A percentile compares a stretch with the other conserved stretches of the same genome.
Evolutionary conservation across 2,113 vertebrate species (phyloP).

Genomic region (Oreamnos americanus): DNA sequence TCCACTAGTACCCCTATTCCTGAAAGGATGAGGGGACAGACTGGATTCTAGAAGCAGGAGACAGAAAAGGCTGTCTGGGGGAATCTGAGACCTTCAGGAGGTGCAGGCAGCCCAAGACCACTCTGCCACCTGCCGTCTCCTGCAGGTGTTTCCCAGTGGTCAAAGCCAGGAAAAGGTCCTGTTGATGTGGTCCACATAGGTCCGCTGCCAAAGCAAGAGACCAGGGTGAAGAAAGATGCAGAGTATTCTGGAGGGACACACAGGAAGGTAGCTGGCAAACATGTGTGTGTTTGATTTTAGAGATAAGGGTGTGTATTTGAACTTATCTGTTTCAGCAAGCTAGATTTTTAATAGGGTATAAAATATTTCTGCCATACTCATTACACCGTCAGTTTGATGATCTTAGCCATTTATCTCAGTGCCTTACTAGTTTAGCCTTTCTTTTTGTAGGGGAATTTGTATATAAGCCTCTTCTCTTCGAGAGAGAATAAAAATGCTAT

Average conservation of each 20-base stretch:
- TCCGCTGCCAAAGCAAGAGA: neutral
- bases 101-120: too few relatives aligned
- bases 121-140: neutral
- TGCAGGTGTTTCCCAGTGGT: neutral
- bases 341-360: constrained; percentile 48
- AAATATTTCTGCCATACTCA: constrained; percentile 43
- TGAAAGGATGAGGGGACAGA: neutral
- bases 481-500: constrained; percentile 40
- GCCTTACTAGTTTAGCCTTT: neutral
- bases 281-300: neutral
- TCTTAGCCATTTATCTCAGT: constrained; percentile 32
- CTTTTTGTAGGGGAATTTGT: neutral
- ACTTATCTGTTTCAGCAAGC: constrained; percentile 27
- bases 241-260: neutral
- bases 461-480: neutral
- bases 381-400: neutral
- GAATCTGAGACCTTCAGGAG: neutral
- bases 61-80: neutral
- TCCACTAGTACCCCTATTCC: neutral
- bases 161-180: neutral
- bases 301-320: neutral
- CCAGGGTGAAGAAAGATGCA: neutral
- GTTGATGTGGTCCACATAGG: neutral
- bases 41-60: neutral
- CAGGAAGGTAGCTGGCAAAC: neutral